Evolutionary conservation across 2,888 invertebrate genomes (phyloP).

Genomic region (Altica lythri): DNA sequence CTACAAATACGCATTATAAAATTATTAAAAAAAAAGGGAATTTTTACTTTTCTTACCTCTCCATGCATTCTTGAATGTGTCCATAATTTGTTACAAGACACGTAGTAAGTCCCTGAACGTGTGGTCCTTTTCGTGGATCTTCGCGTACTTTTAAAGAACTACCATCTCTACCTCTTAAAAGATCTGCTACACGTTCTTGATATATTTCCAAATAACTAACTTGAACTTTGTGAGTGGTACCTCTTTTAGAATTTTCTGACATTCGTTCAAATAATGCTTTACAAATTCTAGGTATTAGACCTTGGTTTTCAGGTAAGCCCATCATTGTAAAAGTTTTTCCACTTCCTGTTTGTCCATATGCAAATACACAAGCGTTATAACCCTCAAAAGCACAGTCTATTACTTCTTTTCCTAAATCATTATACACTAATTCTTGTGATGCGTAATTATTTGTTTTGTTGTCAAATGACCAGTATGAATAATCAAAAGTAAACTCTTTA

Average conservation of each 20-base stretch:
- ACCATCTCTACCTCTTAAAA: conserved; percentile 60
- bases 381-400: conserved; percentile 81
- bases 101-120: conserved; percentile 84
- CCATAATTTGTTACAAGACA: conserved; percentile 85
- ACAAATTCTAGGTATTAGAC: conserved; percentile 85
- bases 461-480: conserved; percentile 86
- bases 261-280: conserved; percentile 81
- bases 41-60: conserved; percentile 43
- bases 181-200: conserved; percentile 72
- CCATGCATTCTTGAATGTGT: conserved; percentile 75
- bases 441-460: conserved; percentile 71
- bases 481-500: conserved; percentile 89
- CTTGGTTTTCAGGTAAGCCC: conserved; percentile 79
- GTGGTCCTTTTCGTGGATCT: conserved; percentile 77
- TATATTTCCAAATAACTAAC: conserved; percentile 72
- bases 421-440: conserved; percentile 80
- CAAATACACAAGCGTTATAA: conserved; percentile 90
- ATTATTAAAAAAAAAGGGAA: conserved; percentile 3
- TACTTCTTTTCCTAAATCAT: conserved; percentile 77
- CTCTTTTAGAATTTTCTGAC: conserved; percentile 78
- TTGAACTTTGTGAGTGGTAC: conserved; percentile 82
- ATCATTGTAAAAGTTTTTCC: conserved; percentile 94
- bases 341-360: conserved; percentile 90
- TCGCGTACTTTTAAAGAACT: conserved; percentile 68
- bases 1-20: conserved; percentile 54